Percentiles rank a stretch among this genome's conserved stretches.
These are phyloP conservation scores for Passerculus sandwichensis DNA, from an alignment of 2,797 vertebrate species.

Conservation along the genomic window DNA sequence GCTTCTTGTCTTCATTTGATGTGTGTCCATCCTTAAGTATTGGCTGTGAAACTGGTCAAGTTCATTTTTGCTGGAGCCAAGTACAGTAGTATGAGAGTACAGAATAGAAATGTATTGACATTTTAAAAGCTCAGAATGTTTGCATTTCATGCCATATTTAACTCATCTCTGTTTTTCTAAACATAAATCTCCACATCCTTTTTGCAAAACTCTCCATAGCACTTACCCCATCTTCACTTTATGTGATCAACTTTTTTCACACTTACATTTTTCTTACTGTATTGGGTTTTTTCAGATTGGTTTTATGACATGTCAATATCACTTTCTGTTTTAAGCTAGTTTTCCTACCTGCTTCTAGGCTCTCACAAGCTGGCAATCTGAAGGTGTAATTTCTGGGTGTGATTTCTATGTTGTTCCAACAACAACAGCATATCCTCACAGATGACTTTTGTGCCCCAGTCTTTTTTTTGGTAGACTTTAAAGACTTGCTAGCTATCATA, in stretches of 20 bases:
- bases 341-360: not conserved
- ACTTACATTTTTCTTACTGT: not conserved
- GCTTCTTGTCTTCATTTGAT: not conserved
- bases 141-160: not conserved
- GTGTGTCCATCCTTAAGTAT: accelerated
- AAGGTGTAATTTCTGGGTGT: not conserved
- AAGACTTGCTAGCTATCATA: not conserved
- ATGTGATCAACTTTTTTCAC: not conserved
- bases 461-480: not conserved
- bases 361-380: not conserved
- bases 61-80: not conserved
- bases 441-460: not conserved
- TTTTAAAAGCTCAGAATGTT: not conserved
- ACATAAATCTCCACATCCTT: not conserved
- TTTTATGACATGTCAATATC: not conserved
- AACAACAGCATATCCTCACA: not conserved
- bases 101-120: not conserved
- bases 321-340: not conserved
- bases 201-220: not conserved
- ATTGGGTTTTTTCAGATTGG: not conserved
- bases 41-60: not conserved
- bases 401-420: not conserved
- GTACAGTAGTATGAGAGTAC: not conserved
- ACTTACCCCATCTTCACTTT: accelerated
- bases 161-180: not conserved